These are phyloP conservation scores for Oryzias javanicus DNA, from an alignment of 2,113 vertebrate genomes.

Conservation along the genomic window DNA sequence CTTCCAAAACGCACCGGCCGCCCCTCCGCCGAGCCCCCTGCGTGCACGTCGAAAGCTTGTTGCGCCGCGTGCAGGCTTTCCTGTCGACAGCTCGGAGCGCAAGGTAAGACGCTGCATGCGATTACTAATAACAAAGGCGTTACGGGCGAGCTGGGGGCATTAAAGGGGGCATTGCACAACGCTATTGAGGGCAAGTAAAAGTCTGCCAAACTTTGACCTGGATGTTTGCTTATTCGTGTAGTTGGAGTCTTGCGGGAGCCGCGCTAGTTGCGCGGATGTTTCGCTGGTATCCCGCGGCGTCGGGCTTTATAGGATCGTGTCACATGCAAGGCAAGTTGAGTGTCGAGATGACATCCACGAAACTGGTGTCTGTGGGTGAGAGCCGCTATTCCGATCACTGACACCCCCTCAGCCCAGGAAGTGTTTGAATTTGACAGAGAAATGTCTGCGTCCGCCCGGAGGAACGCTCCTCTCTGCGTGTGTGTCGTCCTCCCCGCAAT, in stretches of 20 bases:
- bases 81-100: slow-evolving; percentile 68
- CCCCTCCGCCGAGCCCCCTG: slow-evolving; percentile 52
- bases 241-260: slow-evolving; percentile 27
- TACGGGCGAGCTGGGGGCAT: slow-evolving; percentile 81
- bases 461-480: slow-evolving; percentile 35
- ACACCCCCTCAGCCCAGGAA: slow-evolving; percentile 11
- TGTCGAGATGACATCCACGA: slow-evolving; percentile 59
- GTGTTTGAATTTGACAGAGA: slow-evolving; percentile 20
- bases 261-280: slow-evolving; percentile 41
- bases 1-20: slow-evolving; percentile 57
- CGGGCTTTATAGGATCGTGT: slow-evolving; percentile 57
- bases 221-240: slow-evolving; percentile 56
- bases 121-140: slow-evolving; percentile 85
- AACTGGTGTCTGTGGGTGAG: slow-evolving; percentile 44
- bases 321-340: slow-evolving; percentile 67
- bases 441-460: slow-evolving; percentile 1
- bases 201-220: slow-evolving; percentile 80
- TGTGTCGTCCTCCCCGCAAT: slow-evolving; percentile 28
- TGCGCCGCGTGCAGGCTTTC: slow-evolving; percentile 58
- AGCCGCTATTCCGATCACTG: slow-evolving; percentile 24
- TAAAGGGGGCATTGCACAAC: slow-evolving; percentile 80
- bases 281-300: slow-evolving; percentile 57
- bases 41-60: slow-evolving; percentile 61
- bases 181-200: slow-evolving; percentile 73
- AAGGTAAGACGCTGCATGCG: slow-evolving; percentile 83